phyloP scores from a whole-genome alignment of 2,113 vertebrate genomes.

The Malaclemys terrapin region DNA sequence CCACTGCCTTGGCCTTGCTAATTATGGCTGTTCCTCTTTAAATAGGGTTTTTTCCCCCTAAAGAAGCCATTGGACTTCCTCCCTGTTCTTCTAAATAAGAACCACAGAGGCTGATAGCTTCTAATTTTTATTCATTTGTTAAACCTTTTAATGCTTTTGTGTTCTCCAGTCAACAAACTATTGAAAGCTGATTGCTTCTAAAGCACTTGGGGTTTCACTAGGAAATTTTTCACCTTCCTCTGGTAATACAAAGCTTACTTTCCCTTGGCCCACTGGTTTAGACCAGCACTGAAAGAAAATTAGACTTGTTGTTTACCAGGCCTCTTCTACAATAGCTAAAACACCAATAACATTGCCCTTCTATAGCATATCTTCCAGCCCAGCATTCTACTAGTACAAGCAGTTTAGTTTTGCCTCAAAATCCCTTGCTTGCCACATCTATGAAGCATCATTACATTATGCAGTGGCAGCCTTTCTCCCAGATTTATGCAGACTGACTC shows the following conservation, averaged over 20 bases:
- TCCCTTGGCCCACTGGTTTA: neutral
- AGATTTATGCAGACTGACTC: rapidly evolving
- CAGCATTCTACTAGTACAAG: neutral
- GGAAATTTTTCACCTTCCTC: constrained; percentile 22
- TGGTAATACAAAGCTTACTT: neutral
- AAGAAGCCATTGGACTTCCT: constrained; percentile 32
- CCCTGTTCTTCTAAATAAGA: constrained; percentile 44
- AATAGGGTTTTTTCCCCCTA: neutral
- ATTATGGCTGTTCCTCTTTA: neutral
- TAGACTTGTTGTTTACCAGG: neutral
- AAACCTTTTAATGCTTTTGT: neutral
- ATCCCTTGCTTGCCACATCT: neutral
- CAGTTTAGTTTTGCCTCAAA: neutral
- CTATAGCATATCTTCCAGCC: neutral
- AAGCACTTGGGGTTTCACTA: neutral
- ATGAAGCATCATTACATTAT: neutral
- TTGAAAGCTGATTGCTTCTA: neutral
- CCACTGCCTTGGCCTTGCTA: neutral
- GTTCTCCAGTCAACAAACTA: constrained; percentile 15
- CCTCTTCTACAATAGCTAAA: neutral
- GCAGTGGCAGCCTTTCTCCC: neutral
- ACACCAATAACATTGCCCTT: neutral
- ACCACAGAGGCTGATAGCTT: constrained; percentile 21
- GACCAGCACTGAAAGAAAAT: neutral
- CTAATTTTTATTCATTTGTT: constrained; percentile 50